phyloP scores from a whole-genome alignment of 2,113 vertebrate genomes.

The Apodemus sylvaticus region DNA sequence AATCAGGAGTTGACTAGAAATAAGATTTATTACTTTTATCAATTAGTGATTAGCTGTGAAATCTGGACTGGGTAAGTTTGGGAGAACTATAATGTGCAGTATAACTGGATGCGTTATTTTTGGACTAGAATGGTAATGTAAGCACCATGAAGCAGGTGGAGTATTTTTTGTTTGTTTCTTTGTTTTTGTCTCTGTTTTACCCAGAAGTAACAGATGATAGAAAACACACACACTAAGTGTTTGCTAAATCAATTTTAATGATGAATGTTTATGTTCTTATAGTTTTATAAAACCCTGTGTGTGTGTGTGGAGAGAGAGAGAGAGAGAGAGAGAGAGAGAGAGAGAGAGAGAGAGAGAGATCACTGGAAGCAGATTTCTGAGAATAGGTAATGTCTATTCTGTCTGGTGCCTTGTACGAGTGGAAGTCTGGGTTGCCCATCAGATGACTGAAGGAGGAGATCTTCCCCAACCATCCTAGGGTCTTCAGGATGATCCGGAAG shows the following conservation, averaged over 20 bases:
- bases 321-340: too few species aligned
- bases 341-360: too few species aligned
- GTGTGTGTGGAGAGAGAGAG: too few species aligned
- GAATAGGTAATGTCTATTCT: neutral
- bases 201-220: neutral
- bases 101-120: neutral
- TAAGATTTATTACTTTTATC: neutral
- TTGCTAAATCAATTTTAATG: neutral
- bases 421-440: neutral
- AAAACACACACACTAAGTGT: neutral
- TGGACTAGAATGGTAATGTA: neutral
- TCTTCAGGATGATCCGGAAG: too few species aligned
- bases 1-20: neutral
- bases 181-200: slow-evolving; percentile 9
- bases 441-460: neutral
- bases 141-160: neutral
- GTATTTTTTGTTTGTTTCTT: neutral
- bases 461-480: neutral
- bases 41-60: neutral
- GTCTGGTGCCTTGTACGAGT: neutral
- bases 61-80: neutral
- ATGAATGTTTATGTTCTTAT: neutral
- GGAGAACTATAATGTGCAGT: neutral
- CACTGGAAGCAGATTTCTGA: neutral
- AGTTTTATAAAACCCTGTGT: neutral